Percentiles rank a stretch among this genome's conserved stretches.
These are phyloP conservation scores for Actias luna DNA, from an alignment of 2,888 invertebrate genomes.

Conservation along the genomic window DNA sequence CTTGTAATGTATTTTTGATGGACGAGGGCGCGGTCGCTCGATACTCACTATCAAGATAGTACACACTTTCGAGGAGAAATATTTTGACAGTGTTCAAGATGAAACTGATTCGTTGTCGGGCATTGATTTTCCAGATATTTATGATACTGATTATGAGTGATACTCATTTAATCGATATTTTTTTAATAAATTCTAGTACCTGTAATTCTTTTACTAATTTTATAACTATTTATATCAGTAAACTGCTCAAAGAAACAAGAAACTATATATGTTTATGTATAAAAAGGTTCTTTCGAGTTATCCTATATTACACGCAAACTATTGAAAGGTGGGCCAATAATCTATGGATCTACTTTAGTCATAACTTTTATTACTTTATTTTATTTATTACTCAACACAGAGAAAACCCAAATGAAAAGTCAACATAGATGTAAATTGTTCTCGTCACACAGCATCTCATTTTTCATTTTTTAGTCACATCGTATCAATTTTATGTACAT, in stretches of 20 bases:
- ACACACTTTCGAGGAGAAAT: constrained; percentile 37
- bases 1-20: constrained; percentile 73
- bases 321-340: not conserved
- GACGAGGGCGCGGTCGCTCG: constrained; percentile 64
- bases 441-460: too few species aligned
- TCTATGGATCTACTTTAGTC: not conserved
- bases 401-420: too few species aligned
- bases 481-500: not conserved
- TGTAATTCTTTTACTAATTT: not conserved
- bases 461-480: not conserved
- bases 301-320: not conserved
- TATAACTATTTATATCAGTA: not conserved
- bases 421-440: too few species aligned
- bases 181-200: too few species aligned
- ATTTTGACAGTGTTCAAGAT: constrained; percentile 37
- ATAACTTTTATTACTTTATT: not conserved
- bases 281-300: not conserved
- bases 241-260: not conserved
- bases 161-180: not conserved
- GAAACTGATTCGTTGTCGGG: constrained; percentile 31
- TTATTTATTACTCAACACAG: not conserved
- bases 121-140: constrained; percentile 35
- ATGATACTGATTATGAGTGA: not conserved
- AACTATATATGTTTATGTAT: not conserved
- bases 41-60: constrained; percentile 47